phyloP scores from a whole-genome alignment of 2,888 invertebrate genomes.

The Rhopalosiphum nymphaeae region DNA sequence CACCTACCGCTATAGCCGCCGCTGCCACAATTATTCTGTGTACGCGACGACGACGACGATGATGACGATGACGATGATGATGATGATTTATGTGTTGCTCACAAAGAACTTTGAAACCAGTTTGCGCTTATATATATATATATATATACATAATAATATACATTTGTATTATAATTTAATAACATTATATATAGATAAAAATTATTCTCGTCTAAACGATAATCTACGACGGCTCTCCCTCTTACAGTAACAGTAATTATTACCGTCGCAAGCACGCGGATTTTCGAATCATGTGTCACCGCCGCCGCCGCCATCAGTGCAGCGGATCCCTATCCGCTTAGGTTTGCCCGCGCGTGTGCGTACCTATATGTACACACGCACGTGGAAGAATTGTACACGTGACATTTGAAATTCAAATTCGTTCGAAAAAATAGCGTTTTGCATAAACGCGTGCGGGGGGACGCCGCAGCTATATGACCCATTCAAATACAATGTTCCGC shows the following conservation, averaged over 20 bases:
- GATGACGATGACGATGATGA: background rate
- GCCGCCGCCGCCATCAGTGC: background rate
- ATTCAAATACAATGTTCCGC: background rate
- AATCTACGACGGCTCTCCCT: background rate
- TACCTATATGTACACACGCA: background rate
- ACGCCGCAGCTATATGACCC: background rate
- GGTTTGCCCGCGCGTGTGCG: background rate
- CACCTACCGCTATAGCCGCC: background rate
- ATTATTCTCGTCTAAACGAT: slow-evolving; percentile 12
- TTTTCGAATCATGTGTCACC: slow-evolving; percentile 38
- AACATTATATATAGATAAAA: slow-evolving; percentile 32
- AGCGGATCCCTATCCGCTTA: slow-evolving; percentile 24
- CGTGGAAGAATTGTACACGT: background rate
- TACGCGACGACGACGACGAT: background rate
- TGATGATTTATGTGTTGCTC: slow-evolving; percentile 53
- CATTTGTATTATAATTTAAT: background rate
- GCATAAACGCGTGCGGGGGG: slow-evolving; percentile 57
- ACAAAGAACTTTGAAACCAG: slow-evolving; percentile 56
- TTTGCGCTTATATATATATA: slow-evolving; percentile 29
- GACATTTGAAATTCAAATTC: slow-evolving; percentile 60
- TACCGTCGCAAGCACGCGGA: slow-evolving; percentile 6
- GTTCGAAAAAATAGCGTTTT: slow-evolving; percentile 54
- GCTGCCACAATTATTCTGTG: slow-evolving; percentile 1
- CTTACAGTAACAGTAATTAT: background rate
- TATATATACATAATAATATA: background rate